A percentile compares a stretch with the other conserved stretches of the same genome.
phyloP scores from a whole-genome alignment of 2,888 invertebrate species.

The Malachius bipustulatus region DNA sequence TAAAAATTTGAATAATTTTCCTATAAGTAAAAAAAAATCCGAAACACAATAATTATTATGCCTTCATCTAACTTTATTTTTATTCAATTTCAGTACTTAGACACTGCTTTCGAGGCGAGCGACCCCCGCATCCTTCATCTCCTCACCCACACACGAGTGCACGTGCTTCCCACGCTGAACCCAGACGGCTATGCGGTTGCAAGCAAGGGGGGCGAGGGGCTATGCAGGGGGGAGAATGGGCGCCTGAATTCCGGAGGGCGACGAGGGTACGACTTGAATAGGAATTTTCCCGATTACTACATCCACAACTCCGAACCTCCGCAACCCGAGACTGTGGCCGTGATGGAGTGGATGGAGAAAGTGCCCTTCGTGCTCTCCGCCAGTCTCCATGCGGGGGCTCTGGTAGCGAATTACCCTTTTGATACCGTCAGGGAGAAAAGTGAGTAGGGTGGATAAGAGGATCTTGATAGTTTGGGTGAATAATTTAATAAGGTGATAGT shows the following conservation, averaged over 20 bases:
- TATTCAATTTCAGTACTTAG: too few species aligned
- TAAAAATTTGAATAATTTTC: too few species aligned
- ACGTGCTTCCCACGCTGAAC: slow-evolving; percentile 64
- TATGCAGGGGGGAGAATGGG: slow-evolving; percentile 25
- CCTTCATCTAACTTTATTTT: too few species aligned
- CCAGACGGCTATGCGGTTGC: slow-evolving; percentile 53
- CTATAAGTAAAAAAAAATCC: too few species aligned
- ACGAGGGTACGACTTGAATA: slow-evolving; percentile 38
- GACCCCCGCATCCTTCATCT: too few species aligned
- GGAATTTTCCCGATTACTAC: slow-evolving; percentile 53
- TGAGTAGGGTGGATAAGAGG: too few species aligned
- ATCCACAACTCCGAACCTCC: slow-evolving; percentile 32
- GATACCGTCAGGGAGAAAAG: slow-evolving; percentile 41
- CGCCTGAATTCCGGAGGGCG: slow-evolving; percentile 26
- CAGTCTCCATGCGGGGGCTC: slow-evolving; percentile 52
- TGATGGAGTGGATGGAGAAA: slow-evolving; percentile 46
- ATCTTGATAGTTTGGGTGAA: too few species aligned
- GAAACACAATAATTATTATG: too few species aligned
- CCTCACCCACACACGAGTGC: slow-evolving; percentile 54
- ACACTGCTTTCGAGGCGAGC: too few species aligned
- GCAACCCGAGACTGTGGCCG: slow-evolving; percentile 47
- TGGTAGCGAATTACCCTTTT: slow-evolving; percentile 60
- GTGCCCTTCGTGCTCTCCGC: slow-evolving; percentile 50
- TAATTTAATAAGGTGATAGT: too few species aligned
- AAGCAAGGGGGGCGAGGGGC: slow-evolving; percentile 22